Percentiles rank a stretch among this genome's conserved stretches.
Conservation (phyloP, 2,113 vertebrate genomes). For the Calonectris borealis region DNA sequence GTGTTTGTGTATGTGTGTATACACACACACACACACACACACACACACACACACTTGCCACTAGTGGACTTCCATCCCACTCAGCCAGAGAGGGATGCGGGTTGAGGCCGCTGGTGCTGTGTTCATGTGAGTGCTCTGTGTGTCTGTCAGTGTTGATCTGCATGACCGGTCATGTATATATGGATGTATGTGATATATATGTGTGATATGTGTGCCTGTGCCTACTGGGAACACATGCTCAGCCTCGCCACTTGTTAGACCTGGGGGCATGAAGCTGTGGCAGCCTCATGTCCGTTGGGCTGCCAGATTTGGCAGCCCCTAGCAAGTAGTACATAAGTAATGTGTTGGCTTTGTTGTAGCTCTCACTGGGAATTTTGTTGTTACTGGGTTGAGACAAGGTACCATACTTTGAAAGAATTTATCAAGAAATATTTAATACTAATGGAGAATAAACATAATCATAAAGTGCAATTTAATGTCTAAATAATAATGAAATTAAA, state of each 20-base stretch:
- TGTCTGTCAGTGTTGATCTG: neutral
- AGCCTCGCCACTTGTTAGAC: accelerated
- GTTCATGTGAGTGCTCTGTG: neutral
- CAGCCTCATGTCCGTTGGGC: neutral
- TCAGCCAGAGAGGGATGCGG: neutral
- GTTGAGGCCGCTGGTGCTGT: neutral
- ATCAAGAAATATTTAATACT: neutral
- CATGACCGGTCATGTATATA: neutral
- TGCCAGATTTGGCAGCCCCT: neutral
- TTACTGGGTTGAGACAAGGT: neutral
- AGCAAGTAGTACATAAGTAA: neutral
- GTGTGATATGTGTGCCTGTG: neutral
- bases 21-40: too few relatives aligned
- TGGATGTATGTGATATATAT: neutral
- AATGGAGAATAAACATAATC: neutral
- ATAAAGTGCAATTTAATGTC: neutral
- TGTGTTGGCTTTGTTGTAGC: neutral
- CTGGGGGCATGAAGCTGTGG: neutral
- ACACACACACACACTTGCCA: too few relatives aligned
- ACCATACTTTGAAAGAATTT: neutral
- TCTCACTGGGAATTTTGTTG: neutral
- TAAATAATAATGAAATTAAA: neutral
- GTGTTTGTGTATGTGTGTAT: neutral
- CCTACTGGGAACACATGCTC: neutral
- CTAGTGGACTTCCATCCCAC: neutral